Percentiles rank a stretch among this genome's conserved stretches.
Conservation (phyloP, 1,140 invertebrate species). For the Muscidifurax raptorellus region DNA sequence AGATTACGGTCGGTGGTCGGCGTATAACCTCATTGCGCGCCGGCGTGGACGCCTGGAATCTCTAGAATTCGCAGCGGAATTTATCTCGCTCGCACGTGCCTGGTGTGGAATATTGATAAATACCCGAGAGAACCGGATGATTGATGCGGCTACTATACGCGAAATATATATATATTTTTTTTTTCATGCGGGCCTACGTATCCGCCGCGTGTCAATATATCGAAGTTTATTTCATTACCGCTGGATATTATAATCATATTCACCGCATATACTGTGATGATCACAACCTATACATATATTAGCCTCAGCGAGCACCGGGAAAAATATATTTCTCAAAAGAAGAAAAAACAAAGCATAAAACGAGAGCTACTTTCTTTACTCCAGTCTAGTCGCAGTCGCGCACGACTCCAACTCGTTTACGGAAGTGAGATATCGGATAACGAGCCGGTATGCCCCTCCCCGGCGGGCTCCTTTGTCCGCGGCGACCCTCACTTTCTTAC, state of each 20-base stretch:
- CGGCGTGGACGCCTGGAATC: constrained; percentile 19
- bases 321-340: no score
- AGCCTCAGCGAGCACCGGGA: no score
- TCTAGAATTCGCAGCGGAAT: constrained; percentile 27
- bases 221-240: no score
- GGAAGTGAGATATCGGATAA: constrained; percentile 69
- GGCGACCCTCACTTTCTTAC: constrained; percentile 45
- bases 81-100: constrained; percentile 8
- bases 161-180: constrained; percentile 9
- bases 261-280: no score
- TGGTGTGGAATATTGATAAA: constrained; percentile 41
- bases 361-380: constrained; percentile 16
- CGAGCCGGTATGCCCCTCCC: not conserved
- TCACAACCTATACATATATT: no score
- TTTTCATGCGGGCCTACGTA: not conserved
- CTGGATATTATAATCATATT: no score
- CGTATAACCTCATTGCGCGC: constrained; percentile 40
- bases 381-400: not conserved
- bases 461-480: constrained; percentile 23
- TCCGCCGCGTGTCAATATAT: no score
- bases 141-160: constrained; percentile 24
- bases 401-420: not conserved
- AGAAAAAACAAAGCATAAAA: no score
- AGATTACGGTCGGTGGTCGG: constrained; percentile 37
- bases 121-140: constrained; percentile 19